Conservation (phyloP, 2,113 vertebrate genomes). For the Azemiops feae region DNA sequence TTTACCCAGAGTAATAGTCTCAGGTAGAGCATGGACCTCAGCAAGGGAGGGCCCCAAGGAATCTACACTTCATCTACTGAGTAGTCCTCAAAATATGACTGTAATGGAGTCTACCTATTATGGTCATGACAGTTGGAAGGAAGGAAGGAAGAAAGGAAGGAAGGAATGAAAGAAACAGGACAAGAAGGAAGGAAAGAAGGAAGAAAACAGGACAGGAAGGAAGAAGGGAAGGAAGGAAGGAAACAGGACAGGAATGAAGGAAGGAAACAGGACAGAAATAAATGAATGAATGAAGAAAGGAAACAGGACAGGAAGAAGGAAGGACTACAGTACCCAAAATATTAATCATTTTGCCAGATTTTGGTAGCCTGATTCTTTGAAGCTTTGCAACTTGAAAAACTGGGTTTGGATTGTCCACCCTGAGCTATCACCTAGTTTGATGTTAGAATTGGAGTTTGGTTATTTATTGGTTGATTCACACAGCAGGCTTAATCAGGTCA, state of each 20-base stretch:
- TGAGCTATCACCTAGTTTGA: background rate
- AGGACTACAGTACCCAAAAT: background rate
- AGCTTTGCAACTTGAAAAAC: background rate
- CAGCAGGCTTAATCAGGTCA: background rate
- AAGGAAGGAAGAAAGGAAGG: too few species aligned
- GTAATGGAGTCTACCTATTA: too few species aligned
- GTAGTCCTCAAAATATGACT: too few species aligned
- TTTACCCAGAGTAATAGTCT: background rate
- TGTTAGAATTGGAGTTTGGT: background rate
- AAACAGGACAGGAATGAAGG: too few species aligned
- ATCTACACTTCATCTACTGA: background rate
- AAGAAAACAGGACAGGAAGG: too few species aligned
- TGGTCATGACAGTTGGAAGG: background rate
- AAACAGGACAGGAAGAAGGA: background rate
- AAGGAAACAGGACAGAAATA: too few species aligned
- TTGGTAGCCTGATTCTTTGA: background rate
- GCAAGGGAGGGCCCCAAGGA: background rate
- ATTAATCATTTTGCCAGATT: background rate
- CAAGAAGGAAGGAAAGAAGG: too few species aligned
- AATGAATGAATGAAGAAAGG: too few species aligned
- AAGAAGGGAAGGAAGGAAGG: too few species aligned
- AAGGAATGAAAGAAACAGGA: too few species aligned
- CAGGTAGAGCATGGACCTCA: background rate
- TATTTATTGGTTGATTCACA: background rate
- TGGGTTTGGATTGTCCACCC: background rate